Base-by-base conservation (phyloP, 1,140 invertebrate genomes). In the Drosophila santomea region DNA sequence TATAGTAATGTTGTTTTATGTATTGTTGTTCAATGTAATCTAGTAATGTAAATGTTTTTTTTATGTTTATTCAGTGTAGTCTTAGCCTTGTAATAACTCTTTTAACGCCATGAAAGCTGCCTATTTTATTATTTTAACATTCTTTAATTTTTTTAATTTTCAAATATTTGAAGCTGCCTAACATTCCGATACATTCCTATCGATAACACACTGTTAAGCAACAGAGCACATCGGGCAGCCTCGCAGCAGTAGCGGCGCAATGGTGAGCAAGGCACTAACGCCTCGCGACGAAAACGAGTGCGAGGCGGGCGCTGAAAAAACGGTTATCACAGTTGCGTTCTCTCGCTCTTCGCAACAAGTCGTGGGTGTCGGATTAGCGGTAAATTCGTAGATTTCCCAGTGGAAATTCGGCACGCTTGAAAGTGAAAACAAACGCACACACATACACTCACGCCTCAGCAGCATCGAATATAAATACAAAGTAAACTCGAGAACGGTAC, bases 341-440 rank as follows among this genome's bases (percentile, higher is more conserved):
- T 47, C 23, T 73, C 67, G 60, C 57, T 78, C 74, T 62, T 83
- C 75, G 77, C 79, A 83, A 83, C 80, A 83, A 83, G 80, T 82
- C 80, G 82, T 85, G 68, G 82, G 82, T 82, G 81, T 74, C 52
- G 62, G 54, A 63, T 15, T 36, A 48, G 44, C 64, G 67, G 67
- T 14, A 41, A 54, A 50, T 48, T 55, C 55, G 39, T 20, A 32
- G 32, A 50, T 20, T 50, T 79, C 51, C 52, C 61, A 15, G 60
- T 41, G 63, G 61, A 74, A 77, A 76, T 41, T 80, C 67, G 73
- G 43, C 63, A 71, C 78, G 77, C 78, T 76, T 75, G 61, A 60
- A 74, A 78, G 69, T 71, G 80, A 61, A 59, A 72, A 75, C 51
- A 55, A 23, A 73, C 25, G 50, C 25, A 35, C 52, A 38, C 68